phyloP scores from a whole-genome alignment of 30 jellyfish, hydroid and myxozoan genomes.

The Catostylus mosaicus region DNA sequence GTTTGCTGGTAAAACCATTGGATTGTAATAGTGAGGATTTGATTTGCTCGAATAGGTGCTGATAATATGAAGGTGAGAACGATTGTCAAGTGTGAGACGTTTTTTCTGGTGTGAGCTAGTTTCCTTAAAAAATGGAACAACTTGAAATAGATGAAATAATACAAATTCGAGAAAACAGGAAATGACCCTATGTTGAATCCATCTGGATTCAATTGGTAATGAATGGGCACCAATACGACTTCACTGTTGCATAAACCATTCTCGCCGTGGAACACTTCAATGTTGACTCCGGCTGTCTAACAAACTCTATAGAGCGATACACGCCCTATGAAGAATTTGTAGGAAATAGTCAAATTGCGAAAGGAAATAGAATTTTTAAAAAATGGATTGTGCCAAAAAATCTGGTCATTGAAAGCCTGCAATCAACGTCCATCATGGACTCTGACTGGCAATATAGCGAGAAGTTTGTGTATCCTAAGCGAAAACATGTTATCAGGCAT shows the following conservation, averaged over 20 bases:
- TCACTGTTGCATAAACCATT: neutral
- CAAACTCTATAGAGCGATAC: constrained; percentile 5
- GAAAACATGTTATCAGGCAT: neutral
- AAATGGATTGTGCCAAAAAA: neutral
- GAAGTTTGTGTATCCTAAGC: neutral
- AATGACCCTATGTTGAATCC: neutral
- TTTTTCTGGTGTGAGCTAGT: neutral
- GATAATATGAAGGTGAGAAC: too few species aligned
- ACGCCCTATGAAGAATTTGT: constrained; percentile 22
- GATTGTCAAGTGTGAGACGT: too few species aligned
- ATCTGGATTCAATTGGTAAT: neutral
- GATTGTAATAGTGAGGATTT: too few species aligned
- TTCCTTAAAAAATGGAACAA: neutral
- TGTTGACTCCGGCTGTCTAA: constrained; percentile 5
- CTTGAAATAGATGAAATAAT: neutral
- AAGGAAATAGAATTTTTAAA: neutral
- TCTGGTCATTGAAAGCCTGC: neutral
- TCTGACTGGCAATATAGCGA: neutral
- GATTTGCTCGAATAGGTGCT: too few species aligned
- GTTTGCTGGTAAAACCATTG: too few species aligned
- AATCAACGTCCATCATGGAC: constrained; percentile 1
- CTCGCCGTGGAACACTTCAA: neutral
- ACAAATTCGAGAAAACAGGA: neutral
- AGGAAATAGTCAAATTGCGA: neutral
- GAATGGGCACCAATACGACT: neutral